phyloP scores from a whole-genome alignment of 2,888 invertebrate genomes.

The Argyra leucocephala region DNA sequence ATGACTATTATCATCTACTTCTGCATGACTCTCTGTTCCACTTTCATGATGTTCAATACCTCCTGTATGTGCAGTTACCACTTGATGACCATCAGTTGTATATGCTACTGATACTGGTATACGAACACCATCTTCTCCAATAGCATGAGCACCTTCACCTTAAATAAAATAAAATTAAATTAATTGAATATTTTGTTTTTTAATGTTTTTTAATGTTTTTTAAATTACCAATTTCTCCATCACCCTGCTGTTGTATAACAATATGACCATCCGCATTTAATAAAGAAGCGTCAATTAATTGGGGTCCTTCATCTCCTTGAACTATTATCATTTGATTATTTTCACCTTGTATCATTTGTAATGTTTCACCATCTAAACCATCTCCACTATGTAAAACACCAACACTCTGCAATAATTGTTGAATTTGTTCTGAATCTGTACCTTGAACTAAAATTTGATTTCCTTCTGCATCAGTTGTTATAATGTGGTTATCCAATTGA shows the following conservation, averaged over 20 bases:
- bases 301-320: conserved; percentile 43
- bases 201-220: neutral
- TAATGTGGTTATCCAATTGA: conserved; percentile 43
- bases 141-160: conserved; percentile 41
- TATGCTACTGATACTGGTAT: conserved; percentile 44
- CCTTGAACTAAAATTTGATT: conserved; percentile 43
- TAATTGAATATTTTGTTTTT: conserved; percentile 5
- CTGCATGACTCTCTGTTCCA: neutral
- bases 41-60: conserved; percentile 31
- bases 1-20: conserved; percentile 8
- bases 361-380: conserved; percentile 41
- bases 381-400: conserved; percentile 43
- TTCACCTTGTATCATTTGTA: conserved; percentile 43
- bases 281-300: conserved; percentile 42
- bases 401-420: conserved; percentile 42
- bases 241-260: conserved; percentile 42
- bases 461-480: conserved; percentile 43
- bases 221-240: conserved; percentile 32
- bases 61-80: conserved; percentile 32
- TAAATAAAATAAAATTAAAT: conserved; percentile 15
- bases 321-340: conserved; percentile 44
- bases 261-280: conserved; percentile 43
- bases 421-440: conserved; percentile 42
- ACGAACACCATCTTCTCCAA: conserved; percentile 42
- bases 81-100: conserved; percentile 40